A percentile compares a stretch with the other conserved stretches of the same genome.
These are phyloP conservation scores for Barypeithes pellucidus DNA, from an alignment of 2,888 invertebrate genomes.

Conservation along the genomic window DNA sequence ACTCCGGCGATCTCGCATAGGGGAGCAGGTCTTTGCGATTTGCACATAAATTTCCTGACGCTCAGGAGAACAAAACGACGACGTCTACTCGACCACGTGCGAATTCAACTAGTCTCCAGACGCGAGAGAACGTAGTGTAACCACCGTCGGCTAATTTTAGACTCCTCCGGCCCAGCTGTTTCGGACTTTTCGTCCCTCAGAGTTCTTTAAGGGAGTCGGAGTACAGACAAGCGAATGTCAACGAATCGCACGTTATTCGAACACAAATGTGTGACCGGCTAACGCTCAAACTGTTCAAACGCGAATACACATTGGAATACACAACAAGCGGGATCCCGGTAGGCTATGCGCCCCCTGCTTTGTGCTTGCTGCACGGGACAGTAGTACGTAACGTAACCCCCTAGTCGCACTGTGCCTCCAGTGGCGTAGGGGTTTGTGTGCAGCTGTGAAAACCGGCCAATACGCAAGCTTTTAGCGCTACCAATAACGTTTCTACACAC, in stretches of 20 bases:
- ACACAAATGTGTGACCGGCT: slow-evolving; percentile 50
- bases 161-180: slow-evolving; percentile 62
- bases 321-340: slow-evolving; percentile 57
- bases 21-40: slow-evolving; percentile 66
- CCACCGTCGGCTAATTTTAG: slow-evolving; percentile 65
- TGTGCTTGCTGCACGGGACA: slow-evolving; percentile 56
- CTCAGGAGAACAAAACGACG: slow-evolving; percentile 49
- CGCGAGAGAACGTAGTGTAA: slow-evolving; percentile 55
- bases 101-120: slow-evolving; percentile 54
- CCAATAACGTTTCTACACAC: slow-evolving; percentile 26
- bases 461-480: slow-evolving; percentile 36
- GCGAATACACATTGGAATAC: slow-evolving; percentile 56
- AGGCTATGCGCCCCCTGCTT: slow-evolving; percentile 66
- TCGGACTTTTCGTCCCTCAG: slow-evolving; percentile 51
- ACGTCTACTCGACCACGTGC: slow-evolving; percentile 59
- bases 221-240: slow-evolving; percentile 58
- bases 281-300: slow-evolving; percentile 59
- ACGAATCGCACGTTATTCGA: slow-evolving; percentile 57
- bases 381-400: slow-evolving; percentile 52
- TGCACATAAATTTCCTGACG: slow-evolving; percentile 63
- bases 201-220: slow-evolving; percentile 58
- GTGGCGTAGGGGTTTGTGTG: slow-evolving; percentile 37
- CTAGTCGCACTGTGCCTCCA: slow-evolving; percentile 44
- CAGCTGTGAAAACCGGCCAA: not conserved
- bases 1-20: slow-evolving; percentile 70